Base-by-base conservation (phyloP, 2,888 invertebrate species). In the Himalopsyche tibetana region DNA sequence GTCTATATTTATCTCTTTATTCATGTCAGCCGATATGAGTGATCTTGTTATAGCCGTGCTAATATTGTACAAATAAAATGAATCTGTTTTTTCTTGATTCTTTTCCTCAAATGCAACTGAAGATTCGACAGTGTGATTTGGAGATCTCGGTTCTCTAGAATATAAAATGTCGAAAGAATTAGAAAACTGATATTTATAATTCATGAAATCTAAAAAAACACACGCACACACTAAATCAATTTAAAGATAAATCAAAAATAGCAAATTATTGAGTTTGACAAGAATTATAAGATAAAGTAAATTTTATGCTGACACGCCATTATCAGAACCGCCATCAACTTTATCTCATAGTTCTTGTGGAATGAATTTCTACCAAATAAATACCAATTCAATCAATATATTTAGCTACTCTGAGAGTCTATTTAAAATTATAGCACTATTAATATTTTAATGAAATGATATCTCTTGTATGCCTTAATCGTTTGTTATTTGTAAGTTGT, bases 51-150 rank as follows among this genome's bases (percentile, higher is more conserved):
- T 84, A 19, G 87, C 87, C 9, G 87, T 88, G 69, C 88, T 88
- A 40, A 88, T 88, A 12, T 88, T 88, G 84, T 88, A 88, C 74
- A 86, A 81, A 63, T 88, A 88, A 79, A 87, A 88, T 19, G 88
- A 88, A 28, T 88, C 88, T n/a, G 84, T 38, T 79, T 88, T 88
- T 55, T 87, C 87, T 36, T 84, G 82, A 63, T 79, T 80, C 36
- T 82, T 80, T 55, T 84, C 80, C 42, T 88, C 85, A 55, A 63
- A 81, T 28, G 56, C 80, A 17, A 83, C 42, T 28, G 80, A 51
- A n/a, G 86, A 80, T 80, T 88, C 88, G 38, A 85, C 86, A 9
- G 86, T 83, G n/a, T 36, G 79, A 69, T 88, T 88, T 5, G 87
- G 80, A 11, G 85, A 82, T 45, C 51, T 74, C 2, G 82, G 82